Conservation (phyloP, 92 coral and sea anemone genomes). For the Phenganax marumi region DNA sequence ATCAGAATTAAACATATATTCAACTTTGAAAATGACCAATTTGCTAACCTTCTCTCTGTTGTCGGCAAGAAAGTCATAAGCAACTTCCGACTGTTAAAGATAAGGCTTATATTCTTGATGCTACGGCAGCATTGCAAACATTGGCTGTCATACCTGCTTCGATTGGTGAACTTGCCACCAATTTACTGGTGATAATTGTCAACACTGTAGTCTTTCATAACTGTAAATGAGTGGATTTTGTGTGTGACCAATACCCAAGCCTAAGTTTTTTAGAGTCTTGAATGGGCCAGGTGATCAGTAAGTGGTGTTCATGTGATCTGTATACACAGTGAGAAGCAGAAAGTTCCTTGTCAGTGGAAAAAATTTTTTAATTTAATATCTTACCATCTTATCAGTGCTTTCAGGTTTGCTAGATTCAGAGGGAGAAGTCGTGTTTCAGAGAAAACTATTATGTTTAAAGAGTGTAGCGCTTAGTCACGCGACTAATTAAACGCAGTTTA, state of each 20-base stretch:
- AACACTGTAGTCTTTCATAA: background rate
- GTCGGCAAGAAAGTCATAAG: background rate
- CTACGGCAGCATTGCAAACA: background rate
- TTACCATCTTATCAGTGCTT: too few species aligned
- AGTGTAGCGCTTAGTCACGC: too few species aligned
- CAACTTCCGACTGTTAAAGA: background rate
- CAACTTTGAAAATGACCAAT: background rate
- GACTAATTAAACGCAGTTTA: too few species aligned
- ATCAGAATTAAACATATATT: background rate
- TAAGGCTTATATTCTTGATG: background rate
- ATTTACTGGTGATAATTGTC: background rate
- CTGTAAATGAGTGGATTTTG: background rate
- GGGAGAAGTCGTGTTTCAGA: too few species aligned
- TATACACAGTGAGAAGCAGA: background rate
- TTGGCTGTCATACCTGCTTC: background rate
- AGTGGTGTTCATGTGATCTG: background rate
- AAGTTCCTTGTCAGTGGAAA: background rate
- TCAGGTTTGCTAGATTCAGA: too few species aligned
- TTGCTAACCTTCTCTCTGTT: background rate
- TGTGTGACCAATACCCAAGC: slow-evolving; percentile 3
- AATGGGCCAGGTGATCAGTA: background rate
- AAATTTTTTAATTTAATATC: too few species aligned
- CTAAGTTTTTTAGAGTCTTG: background rate
- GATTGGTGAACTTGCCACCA: background rate
- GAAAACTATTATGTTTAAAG: too few species aligned